phyloP scores from a whole-genome alignment of 2,797 vertebrate species.

The Halcyon smyrnensis region DNA sequence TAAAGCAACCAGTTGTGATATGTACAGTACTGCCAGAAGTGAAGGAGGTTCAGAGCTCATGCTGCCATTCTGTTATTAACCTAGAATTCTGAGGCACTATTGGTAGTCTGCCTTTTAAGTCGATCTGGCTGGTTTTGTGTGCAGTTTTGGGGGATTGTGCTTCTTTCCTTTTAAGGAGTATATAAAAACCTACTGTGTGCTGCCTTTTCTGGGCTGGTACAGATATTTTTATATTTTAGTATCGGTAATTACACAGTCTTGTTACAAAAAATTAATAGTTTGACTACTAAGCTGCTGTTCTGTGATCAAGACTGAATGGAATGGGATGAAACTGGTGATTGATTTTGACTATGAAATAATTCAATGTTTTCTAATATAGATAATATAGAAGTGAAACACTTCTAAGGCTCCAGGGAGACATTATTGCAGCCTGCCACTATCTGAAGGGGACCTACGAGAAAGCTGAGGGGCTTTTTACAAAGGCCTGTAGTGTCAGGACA shows the following conservation, averaged over 20 bases:
- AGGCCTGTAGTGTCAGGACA: no score
- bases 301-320: neutral
- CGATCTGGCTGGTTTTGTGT: neutral
- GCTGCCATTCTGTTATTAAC: neutral
- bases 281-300: neutral
- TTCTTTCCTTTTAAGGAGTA: neutral
- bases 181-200: neutral
- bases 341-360: neutral
- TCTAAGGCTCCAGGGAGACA: no score
- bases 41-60: neutral
- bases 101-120: neutral
- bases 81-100: neutral
- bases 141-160: neutral
- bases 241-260: neutral
- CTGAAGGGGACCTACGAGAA: no score
- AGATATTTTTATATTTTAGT: neutral
- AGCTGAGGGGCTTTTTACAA: no score
- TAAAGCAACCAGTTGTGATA: neutral
- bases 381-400: neutral
- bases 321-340: neutral
- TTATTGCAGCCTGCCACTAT: no score
- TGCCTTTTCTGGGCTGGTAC: neutral
- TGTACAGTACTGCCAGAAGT: neutral
- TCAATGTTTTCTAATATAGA: neutral
- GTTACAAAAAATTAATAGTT: neutral